Conservation (phyloP, 2,888 invertebrate species). For the Cephonodes hylas region DNA sequence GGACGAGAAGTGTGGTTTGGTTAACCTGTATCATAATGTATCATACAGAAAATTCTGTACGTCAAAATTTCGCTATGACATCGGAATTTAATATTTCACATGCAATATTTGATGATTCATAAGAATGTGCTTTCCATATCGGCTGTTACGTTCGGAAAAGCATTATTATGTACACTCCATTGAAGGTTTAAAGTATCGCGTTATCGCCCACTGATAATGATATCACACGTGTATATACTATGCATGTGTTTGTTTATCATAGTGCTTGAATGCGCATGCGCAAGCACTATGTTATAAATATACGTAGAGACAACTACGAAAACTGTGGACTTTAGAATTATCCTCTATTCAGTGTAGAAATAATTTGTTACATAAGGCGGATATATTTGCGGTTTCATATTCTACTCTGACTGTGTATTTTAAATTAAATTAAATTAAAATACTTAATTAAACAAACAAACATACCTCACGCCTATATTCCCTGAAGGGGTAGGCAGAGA, state of each 20-base stretch:
- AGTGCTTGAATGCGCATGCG: background rate
- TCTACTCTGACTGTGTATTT: no score
- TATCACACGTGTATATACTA: conserved; percentile 33
- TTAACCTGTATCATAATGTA: no score
- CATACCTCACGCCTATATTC: no score
- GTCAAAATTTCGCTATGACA: background rate
- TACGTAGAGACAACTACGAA: background rate
- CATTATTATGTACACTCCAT: conserved; percentile 24
- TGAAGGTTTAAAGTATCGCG: conserved; percentile 27
- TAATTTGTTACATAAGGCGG: no score
- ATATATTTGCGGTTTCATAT: no score
- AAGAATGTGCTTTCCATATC: background rate
- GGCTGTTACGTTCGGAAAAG: conserved; percentile 16
- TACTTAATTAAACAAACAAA: no score
- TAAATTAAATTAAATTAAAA: no score
- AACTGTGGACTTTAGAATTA: background rate
- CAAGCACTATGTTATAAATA: background rate
- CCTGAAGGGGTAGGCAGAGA: no score
- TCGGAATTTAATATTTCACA: background rate
- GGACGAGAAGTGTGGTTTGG: no score
- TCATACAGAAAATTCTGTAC: no score
- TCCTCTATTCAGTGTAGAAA: no score
- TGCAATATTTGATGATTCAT: background rate
- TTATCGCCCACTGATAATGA: conserved; percentile 33
- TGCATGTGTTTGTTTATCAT: conserved; percentile 7